Conservation (phyloP, 2,113 vertebrate species). For the Neofelis nebulosa region DNA sequence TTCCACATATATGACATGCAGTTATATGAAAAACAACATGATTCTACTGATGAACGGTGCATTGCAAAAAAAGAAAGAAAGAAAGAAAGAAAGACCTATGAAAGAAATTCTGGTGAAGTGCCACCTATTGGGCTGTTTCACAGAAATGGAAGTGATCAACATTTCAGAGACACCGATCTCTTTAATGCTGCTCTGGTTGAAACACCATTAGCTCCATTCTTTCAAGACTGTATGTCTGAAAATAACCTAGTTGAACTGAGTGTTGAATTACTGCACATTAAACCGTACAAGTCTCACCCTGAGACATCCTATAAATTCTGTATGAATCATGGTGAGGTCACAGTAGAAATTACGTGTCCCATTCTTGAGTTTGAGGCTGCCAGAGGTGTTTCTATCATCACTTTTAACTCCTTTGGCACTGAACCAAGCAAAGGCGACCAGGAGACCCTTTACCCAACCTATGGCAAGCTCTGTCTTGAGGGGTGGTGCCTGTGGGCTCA, state of each 20-base stretch:
- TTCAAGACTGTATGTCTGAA: constrained; percentile 92
- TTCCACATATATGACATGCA: constrained; percentile 92
- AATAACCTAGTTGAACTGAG: constrained; percentile 93
- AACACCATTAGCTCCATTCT: constrained; percentile 92
- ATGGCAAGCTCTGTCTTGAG: constrained; percentile 90
- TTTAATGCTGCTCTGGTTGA: constrained; percentile 92
- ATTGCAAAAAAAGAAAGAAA: constrained; percentile 81
- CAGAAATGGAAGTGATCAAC: constrained; percentile 94
- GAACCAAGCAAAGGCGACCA: constrained; percentile 89
- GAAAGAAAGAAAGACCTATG: constrained; percentile 78
- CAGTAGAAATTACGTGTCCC: constrained; percentile 91
- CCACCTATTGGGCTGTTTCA: constrained; percentile 91
- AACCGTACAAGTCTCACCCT: constrained; percentile 94
- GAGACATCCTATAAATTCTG: constrained; percentile 93
- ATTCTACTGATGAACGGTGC: constrained; percentile 92
- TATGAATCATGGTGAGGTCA: constrained; percentile 89
- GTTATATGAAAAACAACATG: constrained; percentile 95
- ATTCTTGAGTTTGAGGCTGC: constrained; percentile 93
- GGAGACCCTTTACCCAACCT: constrained; percentile 88
- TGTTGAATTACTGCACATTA: constrained; percentile 93
- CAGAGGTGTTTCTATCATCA: constrained; percentile 92
- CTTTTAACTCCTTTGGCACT: constrained; percentile 93
- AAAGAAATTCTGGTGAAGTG: constrained; percentile 91
- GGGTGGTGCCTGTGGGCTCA: constrained; percentile 88
- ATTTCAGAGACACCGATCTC: constrained; percentile 92